These are phyloP conservation scores for Apolygus lucorum DNA, from an alignment of 1,140 invertebrate genomes.

Conservation along the genomic window DNA sequence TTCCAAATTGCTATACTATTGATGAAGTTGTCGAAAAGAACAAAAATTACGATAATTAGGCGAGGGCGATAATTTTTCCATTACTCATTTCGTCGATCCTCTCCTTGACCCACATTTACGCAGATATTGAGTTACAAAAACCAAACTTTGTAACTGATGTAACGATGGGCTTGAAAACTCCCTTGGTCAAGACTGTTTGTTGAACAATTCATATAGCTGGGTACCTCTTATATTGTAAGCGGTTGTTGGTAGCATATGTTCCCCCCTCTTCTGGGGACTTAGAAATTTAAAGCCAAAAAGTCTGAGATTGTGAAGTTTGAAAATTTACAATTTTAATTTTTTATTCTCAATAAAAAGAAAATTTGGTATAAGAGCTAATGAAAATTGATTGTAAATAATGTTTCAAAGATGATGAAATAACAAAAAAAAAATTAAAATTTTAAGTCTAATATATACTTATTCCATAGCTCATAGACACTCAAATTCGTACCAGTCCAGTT, in stretches of 20 bases:
- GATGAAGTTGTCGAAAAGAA: no score
- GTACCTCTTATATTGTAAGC: constrained; percentile 1
- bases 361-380: not conserved
- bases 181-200: constrained; percentile 25
- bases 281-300: constrained; percentile 30
- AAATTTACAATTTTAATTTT: constrained; percentile 31
- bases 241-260: constrained; percentile 24
- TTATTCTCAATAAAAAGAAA: constrained; percentile 25
- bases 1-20: no score
- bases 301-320: constrained; percentile 33
- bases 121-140: no score
- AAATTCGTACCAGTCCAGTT: not conserved
- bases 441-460: not conserved
- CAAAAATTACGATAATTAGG: no score
- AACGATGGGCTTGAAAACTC: not conserved
- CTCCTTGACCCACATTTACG: no score
- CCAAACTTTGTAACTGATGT: not conserved
- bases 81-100: no score
- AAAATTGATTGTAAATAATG: constrained; percentile 13
- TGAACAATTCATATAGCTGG: not conserved
- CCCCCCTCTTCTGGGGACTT: constrained; percentile 11
- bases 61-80: no score
- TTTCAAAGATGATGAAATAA: not conserved
- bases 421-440: not conserved
- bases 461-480: not conserved